A percentile compares a stretch with the other conserved stretches of the same genome.
Evolutionary conservation across 2,888 invertebrate species (phyloP).

Genomic region (Anticlea derivata): DNA sequence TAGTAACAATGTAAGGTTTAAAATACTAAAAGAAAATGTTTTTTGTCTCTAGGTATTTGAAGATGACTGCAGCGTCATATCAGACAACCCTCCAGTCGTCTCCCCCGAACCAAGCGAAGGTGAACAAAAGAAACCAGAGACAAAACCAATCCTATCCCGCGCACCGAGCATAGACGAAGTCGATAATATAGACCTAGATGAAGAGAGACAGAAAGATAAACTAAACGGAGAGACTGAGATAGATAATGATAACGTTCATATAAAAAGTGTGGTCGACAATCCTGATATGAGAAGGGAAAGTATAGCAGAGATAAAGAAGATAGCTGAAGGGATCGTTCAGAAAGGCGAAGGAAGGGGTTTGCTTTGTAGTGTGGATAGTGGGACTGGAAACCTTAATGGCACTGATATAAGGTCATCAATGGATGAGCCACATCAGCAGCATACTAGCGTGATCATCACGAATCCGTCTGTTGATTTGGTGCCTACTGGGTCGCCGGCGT

Average conservation of each 20-base stretch:
- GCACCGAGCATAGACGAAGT: slow-evolving; percentile 79
- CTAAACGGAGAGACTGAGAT: slow-evolving; percentile 83
- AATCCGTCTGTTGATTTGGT: slow-evolving; percentile 88
- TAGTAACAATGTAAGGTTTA: too few relatives aligned
- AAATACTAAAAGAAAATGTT: not conserved
- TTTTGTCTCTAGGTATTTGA: slow-evolving; percentile 74
- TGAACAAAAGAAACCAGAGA: slow-evolving; percentile 65
- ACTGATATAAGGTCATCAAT: slow-evolving; percentile 62
- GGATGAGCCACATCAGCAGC: slow-evolving; percentile 71
- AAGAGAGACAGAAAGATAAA: slow-evolving; percentile 66
- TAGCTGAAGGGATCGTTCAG: slow-evolving; percentile 78
- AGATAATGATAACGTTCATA: slow-evolving; percentile 73
- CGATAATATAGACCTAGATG: slow-evolving; percentile 74
- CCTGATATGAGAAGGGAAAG: slow-evolving; percentile 76
- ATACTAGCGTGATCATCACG: slow-evolving; percentile 88
- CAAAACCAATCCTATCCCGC: slow-evolving; percentile 68
- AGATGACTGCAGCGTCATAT: slow-evolving; percentile 83
- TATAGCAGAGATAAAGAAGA: slow-evolving; percentile 76
- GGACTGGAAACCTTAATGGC: slow-evolving; percentile 66
- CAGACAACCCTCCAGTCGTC: slow-evolving; percentile 79
- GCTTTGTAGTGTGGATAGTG: slow-evolving; percentile 76
- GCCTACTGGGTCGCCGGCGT: slow-evolving; percentile 73
- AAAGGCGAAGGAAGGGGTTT: slow-evolving; percentile 76
- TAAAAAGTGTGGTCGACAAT: slow-evolving; percentile 74
- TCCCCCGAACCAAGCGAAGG: slow-evolving; percentile 78